Conservation (phyloP, 2,888 invertebrate species). For the Zygaena filipendulae region DNA sequence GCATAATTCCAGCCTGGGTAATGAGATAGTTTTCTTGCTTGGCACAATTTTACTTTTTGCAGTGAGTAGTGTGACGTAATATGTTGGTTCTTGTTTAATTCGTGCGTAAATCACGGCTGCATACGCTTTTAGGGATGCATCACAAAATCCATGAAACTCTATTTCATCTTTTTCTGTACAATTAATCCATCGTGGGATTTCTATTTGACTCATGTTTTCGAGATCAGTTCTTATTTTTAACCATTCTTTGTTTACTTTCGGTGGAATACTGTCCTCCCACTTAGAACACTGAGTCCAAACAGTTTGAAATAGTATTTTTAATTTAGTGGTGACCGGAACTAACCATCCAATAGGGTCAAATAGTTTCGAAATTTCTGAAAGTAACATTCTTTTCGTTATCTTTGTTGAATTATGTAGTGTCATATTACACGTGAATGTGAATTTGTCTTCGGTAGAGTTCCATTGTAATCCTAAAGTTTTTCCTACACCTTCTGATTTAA, state of each 20-base stretch:
- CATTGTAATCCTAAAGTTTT: constrained; percentile 11
- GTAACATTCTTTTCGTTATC: too few relatives aligned
- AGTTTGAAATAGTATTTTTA: too few relatives aligned
- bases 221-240: neutral
- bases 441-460: constrained; percentile 7
- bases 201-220: constrained; percentile 2
- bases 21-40: neutral
- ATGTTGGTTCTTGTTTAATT: neutral
- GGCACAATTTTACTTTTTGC: constrained; percentile 3
- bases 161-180: constrained; percentile 2
- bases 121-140: constrained; percentile 1
- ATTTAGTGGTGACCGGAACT: too few relatives aligned
- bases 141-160: constrained; percentile 3
- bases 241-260: too few relatives aligned
- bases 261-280: too few relatives aligned
- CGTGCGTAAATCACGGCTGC: constrained; percentile 2
- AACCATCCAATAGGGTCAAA: too few relatives aligned
- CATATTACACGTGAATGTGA: too few relatives aligned
- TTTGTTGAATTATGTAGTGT: too few relatives aligned
- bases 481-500: too few relatives aligned
- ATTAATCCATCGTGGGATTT: constrained; percentile 5
- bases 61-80: constrained; percentile 1
- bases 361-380: too few relatives aligned
- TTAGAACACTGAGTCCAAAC: too few relatives aligned
- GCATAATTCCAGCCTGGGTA: constrained; percentile 3